Percentiles rank a stretch among this genome's conserved stretches.
Conservation (phyloP, 2,888 invertebrate species). For the Chirona hameri region DNA sequence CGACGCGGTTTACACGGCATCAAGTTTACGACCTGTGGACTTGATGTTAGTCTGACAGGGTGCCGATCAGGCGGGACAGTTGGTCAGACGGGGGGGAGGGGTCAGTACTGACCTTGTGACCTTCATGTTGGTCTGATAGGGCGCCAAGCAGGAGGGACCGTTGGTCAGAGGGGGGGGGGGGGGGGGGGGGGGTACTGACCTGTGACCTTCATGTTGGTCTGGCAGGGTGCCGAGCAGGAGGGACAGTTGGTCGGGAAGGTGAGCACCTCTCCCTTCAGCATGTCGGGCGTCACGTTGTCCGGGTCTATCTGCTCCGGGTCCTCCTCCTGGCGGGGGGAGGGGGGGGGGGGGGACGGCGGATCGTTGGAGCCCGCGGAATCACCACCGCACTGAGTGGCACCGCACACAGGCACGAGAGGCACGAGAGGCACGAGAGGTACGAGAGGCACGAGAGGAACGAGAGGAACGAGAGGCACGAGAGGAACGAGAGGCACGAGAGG, state of each 20-base stretch:
- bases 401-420: too few relatives aligned
- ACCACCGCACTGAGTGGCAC: too few relatives aligned
- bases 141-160: conserved; percentile 78
- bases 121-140: conserved; percentile 90
- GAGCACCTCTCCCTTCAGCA: conserved; percentile 68
- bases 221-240: conserved; percentile 73
- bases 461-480: too few relatives aligned
- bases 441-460: too few relatives aligned
- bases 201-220: conserved; percentile 79
- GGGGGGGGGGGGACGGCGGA: too few relatives aligned
- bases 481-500: too few relatives aligned
- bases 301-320: conserved; percentile 64
- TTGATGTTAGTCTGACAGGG: conserved; percentile 87
- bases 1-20: too few relatives aligned
- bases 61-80: conserved; percentile 78
- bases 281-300: conserved; percentile 52
- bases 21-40: too few relatives aligned
- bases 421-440: too few relatives aligned
- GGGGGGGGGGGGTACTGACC: too few relatives aligned
- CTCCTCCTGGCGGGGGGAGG: conserved; percentile 24
- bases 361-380: too few relatives aligned
- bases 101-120: conserved; percentile 35
- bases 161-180: conserved; percentile 77
- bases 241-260: conserved; percentile 83
- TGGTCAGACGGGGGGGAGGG: conserved; percentile 75